phyloP scores from a whole-genome alignment of 1,140 invertebrate species.

The Atta colombica region DNA sequence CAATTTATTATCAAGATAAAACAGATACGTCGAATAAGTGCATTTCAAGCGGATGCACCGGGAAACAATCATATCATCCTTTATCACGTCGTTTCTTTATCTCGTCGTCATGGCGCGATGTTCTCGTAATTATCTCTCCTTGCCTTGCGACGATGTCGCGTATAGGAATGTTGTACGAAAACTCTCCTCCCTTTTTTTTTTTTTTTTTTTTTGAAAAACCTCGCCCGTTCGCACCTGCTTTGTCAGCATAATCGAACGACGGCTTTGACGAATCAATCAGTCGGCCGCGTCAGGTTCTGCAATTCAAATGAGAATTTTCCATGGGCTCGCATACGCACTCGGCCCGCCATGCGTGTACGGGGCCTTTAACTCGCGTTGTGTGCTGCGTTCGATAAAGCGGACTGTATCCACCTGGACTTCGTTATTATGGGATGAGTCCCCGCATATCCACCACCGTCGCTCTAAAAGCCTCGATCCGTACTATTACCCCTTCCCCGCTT shows the following conservation, averaged over 20 bases:
- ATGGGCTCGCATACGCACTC: slow-evolving; percentile 19
- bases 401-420: slow-evolving; percentile 46
- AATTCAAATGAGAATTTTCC: slow-evolving; percentile 77
- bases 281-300: slow-evolving; percentile 64
- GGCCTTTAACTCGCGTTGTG: slow-evolving; percentile 68
- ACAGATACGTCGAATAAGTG: slow-evolving; percentile 27
- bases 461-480: slow-evolving; percentile 70
- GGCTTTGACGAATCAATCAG: slow-evolving; percentile 76
- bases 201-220: slow-evolving; percentile 7
- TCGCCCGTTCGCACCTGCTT: slow-evolving; percentile 58
- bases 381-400: slow-evolving; percentile 64
- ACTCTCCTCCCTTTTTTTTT: not conserved
- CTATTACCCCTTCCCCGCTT: slow-evolving; percentile 64
- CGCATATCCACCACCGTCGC: slow-evolving; percentile 57
- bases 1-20: slow-evolving; percentile 17
- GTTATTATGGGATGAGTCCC: slow-evolving; percentile 63
- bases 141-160: slow-evolving; percentile 5
- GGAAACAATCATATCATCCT: not conserved
- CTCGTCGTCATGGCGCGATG: not conserved
- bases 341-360: slow-evolving; percentile 16
- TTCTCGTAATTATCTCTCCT: slow-evolving; percentile 43
- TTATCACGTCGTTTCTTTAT: slow-evolving; percentile 28
- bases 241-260: slow-evolving; percentile 64
- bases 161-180: slow-evolving; percentile 8
- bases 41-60: slow-evolving; percentile 32